Conservation (phyloP, 1,140 invertebrate species). For the Eubasilissa regina region DNA sequence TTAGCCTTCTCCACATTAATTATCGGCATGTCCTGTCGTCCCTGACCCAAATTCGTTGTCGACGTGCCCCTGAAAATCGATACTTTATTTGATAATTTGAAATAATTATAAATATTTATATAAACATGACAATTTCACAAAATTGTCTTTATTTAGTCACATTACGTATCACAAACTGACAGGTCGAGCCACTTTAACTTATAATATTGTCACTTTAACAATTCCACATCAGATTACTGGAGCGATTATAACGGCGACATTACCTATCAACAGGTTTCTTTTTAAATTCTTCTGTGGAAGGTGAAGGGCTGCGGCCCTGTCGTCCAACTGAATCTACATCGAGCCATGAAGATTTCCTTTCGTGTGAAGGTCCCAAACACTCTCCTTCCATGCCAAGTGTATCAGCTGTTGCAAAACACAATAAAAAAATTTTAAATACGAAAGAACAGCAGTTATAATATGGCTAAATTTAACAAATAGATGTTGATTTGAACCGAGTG, state of each 20-base stretch:
- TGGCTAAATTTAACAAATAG: too few species aligned
- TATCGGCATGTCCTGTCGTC: constrained; percentile 22
- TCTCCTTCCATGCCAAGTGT: constrained; percentile 84
- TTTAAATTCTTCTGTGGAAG: constrained; percentile 65
- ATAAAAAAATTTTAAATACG: background rate
- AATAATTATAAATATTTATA: too few species aligned
- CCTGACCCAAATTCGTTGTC: constrained; percentile 63
- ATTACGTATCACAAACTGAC: too few species aligned
- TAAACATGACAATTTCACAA: too few species aligned
- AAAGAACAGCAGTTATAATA: background rate
- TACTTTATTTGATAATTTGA: too few species aligned
- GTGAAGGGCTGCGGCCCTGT: constrained; percentile 62
- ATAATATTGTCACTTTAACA: too few species aligned
- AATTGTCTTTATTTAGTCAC: too few species aligned
- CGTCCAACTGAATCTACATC: constrained; percentile 71
- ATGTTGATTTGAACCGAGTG: too few species aligned
- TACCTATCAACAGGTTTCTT: constrained; percentile 67
- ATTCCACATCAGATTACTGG: too few species aligned
- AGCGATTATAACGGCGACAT: background rate
- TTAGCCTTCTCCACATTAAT: constrained; percentile 52
- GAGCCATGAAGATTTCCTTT: constrained; percentile 73
- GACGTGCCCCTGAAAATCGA: constrained; percentile 66
- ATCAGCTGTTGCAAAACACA: constrained; percentile 73
- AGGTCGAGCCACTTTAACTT: too few species aligned
- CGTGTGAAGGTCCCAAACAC: constrained; percentile 74